Conservation (phyloP, 2,797 vertebrate species). For the Acanthis flammea region DNA sequence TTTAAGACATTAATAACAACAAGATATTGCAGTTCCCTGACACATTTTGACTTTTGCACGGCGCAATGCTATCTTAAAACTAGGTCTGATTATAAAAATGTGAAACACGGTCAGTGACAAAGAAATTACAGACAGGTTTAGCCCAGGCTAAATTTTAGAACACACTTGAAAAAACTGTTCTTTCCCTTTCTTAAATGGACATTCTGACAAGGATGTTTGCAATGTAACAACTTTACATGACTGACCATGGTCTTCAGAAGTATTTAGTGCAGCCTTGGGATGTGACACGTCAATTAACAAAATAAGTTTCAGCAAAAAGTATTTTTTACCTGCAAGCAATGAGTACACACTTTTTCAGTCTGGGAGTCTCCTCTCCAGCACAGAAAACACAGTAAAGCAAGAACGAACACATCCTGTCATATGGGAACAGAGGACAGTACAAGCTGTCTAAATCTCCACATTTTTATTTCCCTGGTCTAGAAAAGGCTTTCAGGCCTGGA, state of each 20-base stretch:
- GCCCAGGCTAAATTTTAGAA: not conserved
- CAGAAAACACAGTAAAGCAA: not conserved
- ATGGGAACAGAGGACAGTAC: not conserved
- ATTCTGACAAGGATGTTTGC: not conserved
- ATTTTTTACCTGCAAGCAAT: not conserved
- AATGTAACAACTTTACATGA: not conserved
- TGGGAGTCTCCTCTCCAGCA: not conserved
- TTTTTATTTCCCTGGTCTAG: not conserved
- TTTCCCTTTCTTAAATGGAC: not conserved
- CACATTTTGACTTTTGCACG: slow-evolving; percentile 34
- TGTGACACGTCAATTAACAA: not conserved
- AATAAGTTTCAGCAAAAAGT: not conserved
- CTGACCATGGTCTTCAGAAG: not conserved
- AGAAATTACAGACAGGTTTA: not conserved
- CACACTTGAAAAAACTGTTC: not conserved
- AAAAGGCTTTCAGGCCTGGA: not conserved
- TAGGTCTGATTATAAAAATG: not conserved
- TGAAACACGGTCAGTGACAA: not conserved
- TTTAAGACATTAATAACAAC: slow-evolving; percentile 64
- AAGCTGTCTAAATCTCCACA: not conserved
- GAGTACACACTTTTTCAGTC: not conserved
- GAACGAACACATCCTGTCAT: not conserved
- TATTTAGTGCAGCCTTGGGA: not conserved
- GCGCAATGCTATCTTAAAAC: not conserved
- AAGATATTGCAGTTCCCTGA: slow-evolving; percentile 52